phyloP scores from a whole-genome alignment of 2,888 invertebrate genomes.

The Athetis lepigone region DNA sequence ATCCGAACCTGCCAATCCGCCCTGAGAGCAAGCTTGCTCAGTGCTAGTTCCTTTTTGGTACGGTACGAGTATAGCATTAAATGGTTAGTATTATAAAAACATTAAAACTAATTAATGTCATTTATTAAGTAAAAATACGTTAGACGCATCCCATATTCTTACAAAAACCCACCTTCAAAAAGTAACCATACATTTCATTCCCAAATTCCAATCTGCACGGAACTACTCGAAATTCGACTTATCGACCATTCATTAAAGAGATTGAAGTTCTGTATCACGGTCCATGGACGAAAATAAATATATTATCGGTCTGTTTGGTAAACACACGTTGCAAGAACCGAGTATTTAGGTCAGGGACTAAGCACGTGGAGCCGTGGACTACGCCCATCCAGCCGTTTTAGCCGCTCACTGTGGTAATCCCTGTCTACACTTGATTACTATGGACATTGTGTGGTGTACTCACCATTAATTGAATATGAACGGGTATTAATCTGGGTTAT shows the following conservation, averaged over 20 bases:
- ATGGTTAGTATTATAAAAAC: too few relatives aligned
- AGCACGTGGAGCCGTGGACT: slow-evolving; percentile 71
- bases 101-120: too few relatives aligned
- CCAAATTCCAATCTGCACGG: slow-evolving; percentile 11
- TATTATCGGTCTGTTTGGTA: slow-evolving; percentile 60
- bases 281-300: slow-evolving; percentile 56
- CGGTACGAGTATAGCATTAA: too few relatives aligned
- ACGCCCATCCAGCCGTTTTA: slow-evolving; percentile 72
- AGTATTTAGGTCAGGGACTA: slow-evolving; percentile 78
- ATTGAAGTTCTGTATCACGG: slow-evolving; percentile 48
- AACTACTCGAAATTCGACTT: slow-evolving; percentile 16
- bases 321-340: slow-evolving; percentile 63
- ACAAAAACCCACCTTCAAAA: background rate
- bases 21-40: too few relatives aligned
- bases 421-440: slow-evolving; percentile 71
- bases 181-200: slow-evolving; percentile 22
- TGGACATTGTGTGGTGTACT: slow-evolving; percentile 63
- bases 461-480: slow-evolving; percentile 67
- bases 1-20: too few relatives aligned
- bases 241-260: slow-evolving; percentile 45
- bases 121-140: too few relatives aligned
- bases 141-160: too few relatives aligned
- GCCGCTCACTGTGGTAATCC: slow-evolving; percentile 71
- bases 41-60: too few relatives aligned
- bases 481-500: slow-evolving; percentile 60